These are phyloP conservation scores for Nineta flava DNA, from an alignment of 2,888 invertebrate species.

Conservation along the genomic window DNA sequence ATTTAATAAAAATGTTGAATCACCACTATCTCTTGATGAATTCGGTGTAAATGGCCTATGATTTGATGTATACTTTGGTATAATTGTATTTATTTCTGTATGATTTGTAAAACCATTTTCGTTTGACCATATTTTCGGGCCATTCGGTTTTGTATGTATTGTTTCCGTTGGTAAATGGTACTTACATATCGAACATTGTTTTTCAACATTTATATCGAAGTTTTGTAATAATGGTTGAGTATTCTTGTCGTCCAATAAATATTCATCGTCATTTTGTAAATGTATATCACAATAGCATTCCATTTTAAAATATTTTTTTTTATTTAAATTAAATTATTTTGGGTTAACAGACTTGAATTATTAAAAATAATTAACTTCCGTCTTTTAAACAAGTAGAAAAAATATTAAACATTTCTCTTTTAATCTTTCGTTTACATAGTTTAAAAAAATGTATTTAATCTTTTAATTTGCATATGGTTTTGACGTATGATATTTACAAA, in stretches of 20 bases:
- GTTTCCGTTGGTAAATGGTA: constrained; percentile 5
- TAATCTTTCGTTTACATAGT: no score
- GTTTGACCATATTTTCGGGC: no score
- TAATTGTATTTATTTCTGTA: background rate
- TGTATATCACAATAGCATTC: constrained; percentile 15
- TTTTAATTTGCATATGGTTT: no score
- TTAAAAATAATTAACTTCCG: no score
- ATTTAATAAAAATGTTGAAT: constrained; percentile 5
- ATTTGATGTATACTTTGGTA: no score
- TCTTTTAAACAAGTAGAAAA: no score
- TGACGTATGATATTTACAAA: no score
- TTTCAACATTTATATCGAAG: constrained; percentile 5
- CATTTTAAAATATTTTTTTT: background rate
- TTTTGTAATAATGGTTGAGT: constrained; percentile 8
- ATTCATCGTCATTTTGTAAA: constrained; percentile 19
- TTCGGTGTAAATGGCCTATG: constrained; percentile 23
- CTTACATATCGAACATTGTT: constrained; percentile 10
- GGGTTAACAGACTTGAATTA: no score
- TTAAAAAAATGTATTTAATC: no score
- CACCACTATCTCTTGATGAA: constrained; percentile 10
- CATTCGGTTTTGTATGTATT: no score
- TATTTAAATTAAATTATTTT: background rate
- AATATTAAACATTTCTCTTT: no score
- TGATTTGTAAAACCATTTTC: background rate
- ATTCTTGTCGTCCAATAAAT: constrained; percentile 25